Percentiles rank a stretch among this genome's conserved stretches.
Evolutionary conservation across 2,113 vertebrate genomes (phyloP).

Genomic region (Serilophus lunatus): DNA sequence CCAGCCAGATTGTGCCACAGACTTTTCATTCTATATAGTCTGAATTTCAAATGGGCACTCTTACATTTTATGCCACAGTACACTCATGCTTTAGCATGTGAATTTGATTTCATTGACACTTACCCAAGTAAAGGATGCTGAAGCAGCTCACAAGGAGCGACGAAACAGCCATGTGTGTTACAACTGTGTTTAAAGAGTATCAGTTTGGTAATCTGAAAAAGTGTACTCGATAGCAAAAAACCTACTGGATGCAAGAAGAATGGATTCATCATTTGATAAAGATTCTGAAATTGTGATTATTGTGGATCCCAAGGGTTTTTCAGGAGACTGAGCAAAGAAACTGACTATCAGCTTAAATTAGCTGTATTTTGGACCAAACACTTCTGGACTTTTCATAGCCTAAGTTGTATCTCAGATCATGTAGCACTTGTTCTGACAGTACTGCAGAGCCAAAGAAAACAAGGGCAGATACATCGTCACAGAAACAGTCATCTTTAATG

Average conservation of each 20-base stretch:
- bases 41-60: background rate
- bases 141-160: background rate
- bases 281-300: background rate
- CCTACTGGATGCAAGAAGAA: background rate
- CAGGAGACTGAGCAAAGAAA: background rate
- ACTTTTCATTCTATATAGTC: background rate
- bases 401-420: background rate
- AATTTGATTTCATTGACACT: background rate
- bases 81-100: background rate
- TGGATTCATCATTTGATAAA: background rate
- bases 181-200: background rate
- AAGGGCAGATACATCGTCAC: background rate
- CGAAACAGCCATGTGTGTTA: background rate
- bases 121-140: background rate
- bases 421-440: background rate
- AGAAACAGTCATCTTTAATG: background rate
- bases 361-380: background rate
- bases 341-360: background rate
- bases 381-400: background rate
- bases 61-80: background rate
- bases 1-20: background rate
- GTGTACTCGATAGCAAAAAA: background rate
- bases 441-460: background rate
- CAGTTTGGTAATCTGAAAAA: background rate
- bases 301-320: background rate